phyloP scores from a whole-genome alignment of 2,888 invertebrate genomes.

The Leptodirus hochenwartii region DNA sequence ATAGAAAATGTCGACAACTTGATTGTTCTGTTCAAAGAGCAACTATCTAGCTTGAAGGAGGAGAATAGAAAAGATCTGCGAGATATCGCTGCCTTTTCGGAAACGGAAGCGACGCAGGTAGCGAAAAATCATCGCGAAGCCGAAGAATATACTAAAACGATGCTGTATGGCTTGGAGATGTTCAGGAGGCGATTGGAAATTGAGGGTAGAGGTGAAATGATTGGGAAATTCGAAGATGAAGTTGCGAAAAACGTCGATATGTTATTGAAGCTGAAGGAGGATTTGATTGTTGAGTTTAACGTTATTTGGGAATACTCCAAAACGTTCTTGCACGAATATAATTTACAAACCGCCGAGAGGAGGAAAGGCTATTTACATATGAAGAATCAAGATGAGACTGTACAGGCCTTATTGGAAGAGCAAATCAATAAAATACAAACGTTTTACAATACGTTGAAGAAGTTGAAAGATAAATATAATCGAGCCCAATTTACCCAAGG shows the following conservation, averaged over 20 bases:
- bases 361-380: slow-evolving; percentile 17
- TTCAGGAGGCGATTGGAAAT: slow-evolving; percentile 21
- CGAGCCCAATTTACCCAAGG: slow-evolving; percentile 12
- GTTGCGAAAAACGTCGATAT: slow-evolving; percentile 17
- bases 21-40: slow-evolving; percentile 20
- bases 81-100: slow-evolving; percentile 21
- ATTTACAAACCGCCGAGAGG: slow-evolving; percentile 10
- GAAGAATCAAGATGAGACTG: slow-evolving; percentile 17
- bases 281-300: slow-evolving; percentile 17
- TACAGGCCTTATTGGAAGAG: slow-evolving; percentile 10
- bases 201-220: slow-evolving; percentile 20
- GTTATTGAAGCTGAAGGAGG: slow-evolving; percentile 16
- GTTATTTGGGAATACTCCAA: slow-evolving; percentile 18
- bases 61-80: slow-evolving; percentile 23
- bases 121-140: slow-evolving; percentile 21
- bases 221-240: slow-evolving; percentile 21
- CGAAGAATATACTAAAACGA: slow-evolving; percentile 30
- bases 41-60: slow-evolving; percentile 19
- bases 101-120: slow-evolving; percentile 6
- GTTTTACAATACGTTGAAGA: slow-evolving; percentile 14
- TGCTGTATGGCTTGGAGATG: slow-evolving; percentile 32
- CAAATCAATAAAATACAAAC: slow-evolving; percentile 10
- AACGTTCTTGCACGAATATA: slow-evolving; percentile 14
- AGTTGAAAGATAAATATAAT: slow-evolving; percentile 15
- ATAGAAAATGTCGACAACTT: slow-evolving; percentile 24